phyloP scores from a whole-genome alignment of 2,113 vertebrate species.

The Scolopax mira region DNA sequence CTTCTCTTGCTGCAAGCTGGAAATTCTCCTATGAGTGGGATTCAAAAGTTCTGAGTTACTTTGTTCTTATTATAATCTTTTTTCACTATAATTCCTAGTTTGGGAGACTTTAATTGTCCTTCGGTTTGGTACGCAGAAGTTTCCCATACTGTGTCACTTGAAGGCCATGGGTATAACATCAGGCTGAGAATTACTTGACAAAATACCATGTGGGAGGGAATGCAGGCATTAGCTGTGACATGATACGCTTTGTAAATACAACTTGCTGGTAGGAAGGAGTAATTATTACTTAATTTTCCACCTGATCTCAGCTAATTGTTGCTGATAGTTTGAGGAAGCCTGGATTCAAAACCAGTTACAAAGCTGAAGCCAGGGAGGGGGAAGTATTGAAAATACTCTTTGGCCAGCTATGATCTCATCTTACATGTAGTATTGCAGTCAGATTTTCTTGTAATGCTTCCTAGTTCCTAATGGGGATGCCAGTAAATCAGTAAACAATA shows the following conservation, averaged over 20 bases:
- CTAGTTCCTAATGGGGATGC: neutral
- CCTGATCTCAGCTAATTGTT: neutral
- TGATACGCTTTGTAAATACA: neutral
- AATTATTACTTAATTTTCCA: neutral
- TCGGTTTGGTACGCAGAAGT: neutral
- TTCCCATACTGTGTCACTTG: neutral
- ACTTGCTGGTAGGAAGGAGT: neutral
- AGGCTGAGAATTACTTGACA: neutral
- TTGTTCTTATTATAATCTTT: neutral
- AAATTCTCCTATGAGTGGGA: neutral
- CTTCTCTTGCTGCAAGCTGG: neutral
- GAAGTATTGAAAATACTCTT: neutral
- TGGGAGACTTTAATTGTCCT: neutral
- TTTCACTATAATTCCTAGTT: neutral
- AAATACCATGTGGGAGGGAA: neutral
- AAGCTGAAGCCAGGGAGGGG: neutral
- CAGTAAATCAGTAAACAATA: neutral
- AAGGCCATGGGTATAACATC: neutral
- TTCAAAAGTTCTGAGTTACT: neutral
- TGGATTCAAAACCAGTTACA: neutral
- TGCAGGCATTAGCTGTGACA: neutral
- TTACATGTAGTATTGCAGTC: neutral
- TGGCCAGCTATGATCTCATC: neutral
- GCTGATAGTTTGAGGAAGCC: neutral
- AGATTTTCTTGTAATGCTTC: neutral